Base-by-base conservation (phyloP, 2,113 vertebrate species). In the Piprites chloris region DNA sequence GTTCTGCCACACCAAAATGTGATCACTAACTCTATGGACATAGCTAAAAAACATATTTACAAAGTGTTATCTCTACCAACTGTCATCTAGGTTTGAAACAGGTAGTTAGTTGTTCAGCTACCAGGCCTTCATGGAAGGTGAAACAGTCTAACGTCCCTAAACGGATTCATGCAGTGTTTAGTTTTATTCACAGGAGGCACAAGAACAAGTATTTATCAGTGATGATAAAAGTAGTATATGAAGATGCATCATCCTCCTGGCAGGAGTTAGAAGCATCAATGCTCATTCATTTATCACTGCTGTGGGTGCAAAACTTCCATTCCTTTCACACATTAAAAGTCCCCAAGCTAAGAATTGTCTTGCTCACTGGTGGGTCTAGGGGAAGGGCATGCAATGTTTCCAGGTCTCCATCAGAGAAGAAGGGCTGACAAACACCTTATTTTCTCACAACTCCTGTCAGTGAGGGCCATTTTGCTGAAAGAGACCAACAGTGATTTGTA, bases 61-160 rank as follows among this genome's bases (percentile, higher is more conserved):
- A 91, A 77, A 52, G 22, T 7, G 13, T 61, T 71, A 21, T 16
- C 55, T 69, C 33, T 58, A 39, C 67, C 58, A 90, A 28, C 77
- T 76, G 71, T 86, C 59, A 47, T 46, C 92, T 88, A 78, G 37
- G 72, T 79, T 93, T 77, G 50, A 73, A 94, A 85, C 35, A 95
- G 67, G 66, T 94, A 87, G 79, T 33, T 85, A 83, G 77, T 30
- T 52, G 52, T 87, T 96, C 91, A 79, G 73, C 71, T 83, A 93
- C 63, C 89, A 93, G 95, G 94, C 96, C 98, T 98, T 98, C 97
- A 97, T 23, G 87, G 98, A 98, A 98, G 97, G 97, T 97, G 97
- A 97, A 95, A 91, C 61, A 82, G 39, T 53, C 87, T 90, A 80
- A 85, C 4, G 83, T 90, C 61, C 88, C 94, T 96, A 95, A 78